phyloP scores from a whole-genome alignment of 2,888 invertebrate genomes.

The Epicampocera succincta region DNA sequence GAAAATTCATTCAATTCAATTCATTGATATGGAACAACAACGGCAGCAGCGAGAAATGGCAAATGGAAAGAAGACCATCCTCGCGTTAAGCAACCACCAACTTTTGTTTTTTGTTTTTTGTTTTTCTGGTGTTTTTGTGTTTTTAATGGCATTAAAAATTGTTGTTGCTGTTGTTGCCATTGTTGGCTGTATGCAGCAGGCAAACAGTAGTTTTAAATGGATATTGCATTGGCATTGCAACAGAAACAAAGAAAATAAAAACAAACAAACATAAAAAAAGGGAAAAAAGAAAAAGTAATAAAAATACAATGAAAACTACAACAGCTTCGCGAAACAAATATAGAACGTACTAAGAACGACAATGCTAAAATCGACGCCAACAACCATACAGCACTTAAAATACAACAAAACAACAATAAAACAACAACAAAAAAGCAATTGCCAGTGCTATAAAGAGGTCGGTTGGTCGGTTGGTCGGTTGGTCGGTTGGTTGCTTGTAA shows the following conservation, averaged over 20 bases:
- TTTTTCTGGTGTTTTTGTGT: neutral
- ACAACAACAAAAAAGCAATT: slow-evolving; percentile 21
- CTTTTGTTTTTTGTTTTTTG: slow-evolving; percentile 6
- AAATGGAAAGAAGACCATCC: slow-evolving; percentile 47
- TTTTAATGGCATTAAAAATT: slow-evolving; percentile 51
- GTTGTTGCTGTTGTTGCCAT: slow-evolving; percentile 34
- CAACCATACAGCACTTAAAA: slow-evolving; percentile 4
- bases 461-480: slow-evolving; percentile 36
- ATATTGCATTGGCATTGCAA: slow-evolving; percentile 63
- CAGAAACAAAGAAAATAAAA: slow-evolving; percentile 6
- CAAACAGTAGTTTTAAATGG: slow-evolving; percentile 31
- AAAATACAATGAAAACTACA: slow-evolving; percentile 25
- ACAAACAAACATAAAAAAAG: slow-evolving; percentile 25
- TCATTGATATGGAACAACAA: slow-evolving; percentile 57
- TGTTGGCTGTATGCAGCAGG: slow-evolving; percentile 44
- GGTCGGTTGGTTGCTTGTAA: slow-evolving; percentile 24
- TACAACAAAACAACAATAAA: slow-evolving; percentile 13
- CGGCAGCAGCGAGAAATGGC: slow-evolving; percentile 29
- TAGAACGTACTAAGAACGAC: slow-evolving; percentile 31
- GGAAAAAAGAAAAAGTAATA: slow-evolving; percentile 9
- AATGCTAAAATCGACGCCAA: slow-evolving; percentile 30
- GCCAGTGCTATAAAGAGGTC: slow-evolving; percentile 43
- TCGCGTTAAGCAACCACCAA: slow-evolving; percentile 36
- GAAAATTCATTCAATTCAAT: slow-evolving; percentile 54
- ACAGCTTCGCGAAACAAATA: slow-evolving; percentile 24